Percentiles rank a stretch among this genome's conserved stretches.
Conservation (phyloP, 2,888 invertebrate species). For the Melanargia galathea region DNA sequence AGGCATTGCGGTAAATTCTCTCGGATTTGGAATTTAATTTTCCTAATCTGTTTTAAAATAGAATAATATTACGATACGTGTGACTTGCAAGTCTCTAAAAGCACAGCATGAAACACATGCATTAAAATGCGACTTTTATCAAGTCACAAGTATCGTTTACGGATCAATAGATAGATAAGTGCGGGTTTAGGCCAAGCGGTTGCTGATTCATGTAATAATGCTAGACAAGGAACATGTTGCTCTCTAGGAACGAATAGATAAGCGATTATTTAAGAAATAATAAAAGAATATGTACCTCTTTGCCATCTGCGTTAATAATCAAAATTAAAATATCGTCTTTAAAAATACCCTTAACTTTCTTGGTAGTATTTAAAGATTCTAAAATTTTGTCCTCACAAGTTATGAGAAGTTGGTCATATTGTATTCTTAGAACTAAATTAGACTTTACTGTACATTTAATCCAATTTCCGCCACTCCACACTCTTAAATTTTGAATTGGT, state of each 20-base stretch:
- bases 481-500: constrained; percentile 62
- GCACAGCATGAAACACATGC: no score
- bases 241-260: no score
- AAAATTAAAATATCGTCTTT: constrained; percentile 66
- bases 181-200: no score
- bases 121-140: no score
- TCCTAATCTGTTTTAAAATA: constrained; percentile 52
- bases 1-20: constrained; percentile 49
- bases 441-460: constrained; percentile 50
- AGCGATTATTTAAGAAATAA: no score
- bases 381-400: constrained; percentile 55
- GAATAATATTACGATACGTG: not conserved
- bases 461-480: constrained; percentile 62
- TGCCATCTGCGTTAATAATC: constrained; percentile 47
- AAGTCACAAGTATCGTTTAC: no score
- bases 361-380: constrained; percentile 61
- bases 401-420: constrained; percentile 63
- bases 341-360: constrained; percentile 66
- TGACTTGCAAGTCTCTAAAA: no score
- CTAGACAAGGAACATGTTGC: no score
- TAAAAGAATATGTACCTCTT: constrained; percentile 53
- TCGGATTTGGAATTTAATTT: constrained; percentile 68
- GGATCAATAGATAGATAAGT: no score
- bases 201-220: no score
- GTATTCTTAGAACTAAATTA: constrained; percentile 50